phyloP scores from a whole-genome alignment of 2,888 invertebrate genomes.

The Drosophila macrothrix region DNA sequence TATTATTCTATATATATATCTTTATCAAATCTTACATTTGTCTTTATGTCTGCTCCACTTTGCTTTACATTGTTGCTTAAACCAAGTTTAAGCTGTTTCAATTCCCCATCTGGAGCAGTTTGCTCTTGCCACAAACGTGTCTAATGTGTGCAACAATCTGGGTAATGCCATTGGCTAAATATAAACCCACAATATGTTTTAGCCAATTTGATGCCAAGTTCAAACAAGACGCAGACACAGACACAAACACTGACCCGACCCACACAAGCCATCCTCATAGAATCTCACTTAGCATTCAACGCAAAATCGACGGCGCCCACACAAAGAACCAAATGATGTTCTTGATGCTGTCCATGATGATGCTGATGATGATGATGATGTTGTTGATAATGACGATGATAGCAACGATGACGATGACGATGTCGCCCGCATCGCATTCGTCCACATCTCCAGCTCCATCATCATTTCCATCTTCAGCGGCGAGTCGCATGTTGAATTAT shows the following conservation, averaged over 20 bases:
- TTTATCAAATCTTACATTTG: not conserved
- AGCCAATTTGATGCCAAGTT: conserved; percentile 65
- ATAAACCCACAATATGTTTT: conserved; percentile 62
- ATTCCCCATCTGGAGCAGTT: conserved; percentile 25
- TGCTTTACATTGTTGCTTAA: not conserved
- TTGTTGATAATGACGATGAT: not conserved
- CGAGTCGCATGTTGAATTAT: conserved; percentile 58
- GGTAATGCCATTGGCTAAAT: conserved; percentile 62
- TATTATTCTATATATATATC: not conserved
- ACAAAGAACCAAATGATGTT: conserved; percentile 21
- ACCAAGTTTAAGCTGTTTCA: not conserved
- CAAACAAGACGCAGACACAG: conserved; percentile 44
- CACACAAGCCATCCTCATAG: conserved; percentile 33
- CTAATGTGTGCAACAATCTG: conserved; percentile 42
- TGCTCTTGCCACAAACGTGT: conserved; percentile 5
- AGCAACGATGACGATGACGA: conserved; percentile 19
- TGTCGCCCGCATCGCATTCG: conserved; percentile 21
- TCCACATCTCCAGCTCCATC: conserved; percentile 1
- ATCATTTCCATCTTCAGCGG: conserved; percentile 7
- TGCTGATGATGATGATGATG: conserved; percentile 30
- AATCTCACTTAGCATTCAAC: conserved; percentile 61
- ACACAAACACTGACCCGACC: conserved; percentile 29
- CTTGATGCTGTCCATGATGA: conserved; percentile 25
- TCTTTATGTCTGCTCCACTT: not conserved
- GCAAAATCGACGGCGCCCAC: conserved; percentile 49